Base-by-base conservation (phyloP, 92 coral and sea anemone species). In the Phenganax subtilis region DNA sequence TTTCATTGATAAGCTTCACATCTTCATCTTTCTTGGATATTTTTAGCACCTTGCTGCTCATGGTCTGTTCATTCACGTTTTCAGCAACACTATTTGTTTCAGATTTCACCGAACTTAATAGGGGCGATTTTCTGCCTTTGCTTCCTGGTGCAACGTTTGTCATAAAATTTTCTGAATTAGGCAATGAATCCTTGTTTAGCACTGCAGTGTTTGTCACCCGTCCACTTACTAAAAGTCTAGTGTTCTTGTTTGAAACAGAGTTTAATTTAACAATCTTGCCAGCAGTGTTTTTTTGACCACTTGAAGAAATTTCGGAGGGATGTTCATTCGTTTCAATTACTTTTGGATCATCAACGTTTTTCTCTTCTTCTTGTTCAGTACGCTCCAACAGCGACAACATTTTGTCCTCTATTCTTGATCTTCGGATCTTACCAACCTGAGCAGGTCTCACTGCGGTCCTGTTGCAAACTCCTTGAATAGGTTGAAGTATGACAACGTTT, bases 131-230 rank as follows among this genome's bases (percentile, higher is more conserved):
- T 15, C 20, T 64, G 71, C 84, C 84, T 80, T 80, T 66, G 37
- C 64, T 65, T 54, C 74, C 61, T 16, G 76, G 10, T 12, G 27
- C 54, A 52, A 51, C 77, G 37, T 69, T 72, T 60, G 56, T 76
- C 59, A 84, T 72, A 30, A 64, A 63, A 66, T 75, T 84, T 51
- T 67, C 76, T 14, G 72, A 54, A 47, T 81, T 76, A 17, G 57
- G 57, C 74, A 16, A 28, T 30, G 57, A 75, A 74, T 80, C 61
- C 8, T 6, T 51, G 69, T 53, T 64, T 55, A 54, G 76, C 8
- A 12, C 76, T n/a, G 76, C 29, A 55, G 15, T 44, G 20, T 76
- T 75, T 54, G 67, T 37, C 47, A 37, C 47, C 5, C 47, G 47
- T 5, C 47, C 47, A 37, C 47, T 37, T 37, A 2, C 47, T 5